These are phyloP conservation scores for Galerucella pusilla DNA, from an alignment of 2,888 invertebrate genomes.

Conservation along the genomic window DNA sequence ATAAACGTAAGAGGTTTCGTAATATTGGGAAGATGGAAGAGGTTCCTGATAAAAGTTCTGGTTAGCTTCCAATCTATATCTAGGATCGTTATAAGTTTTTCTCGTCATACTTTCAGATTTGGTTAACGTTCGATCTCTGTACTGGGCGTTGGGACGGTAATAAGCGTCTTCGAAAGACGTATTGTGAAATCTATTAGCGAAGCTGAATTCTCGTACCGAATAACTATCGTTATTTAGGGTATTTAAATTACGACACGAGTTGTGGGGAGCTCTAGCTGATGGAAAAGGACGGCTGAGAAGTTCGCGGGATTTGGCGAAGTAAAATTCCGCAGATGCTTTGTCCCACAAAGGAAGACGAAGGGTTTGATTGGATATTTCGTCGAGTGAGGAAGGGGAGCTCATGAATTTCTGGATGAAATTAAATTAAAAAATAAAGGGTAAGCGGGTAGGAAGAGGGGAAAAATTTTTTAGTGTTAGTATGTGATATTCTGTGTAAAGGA, in stretches of 20 bases:
- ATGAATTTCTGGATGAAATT: conserved; percentile 59
- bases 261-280: conserved; percentile 55
- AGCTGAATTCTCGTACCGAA: conserved; percentile 44
- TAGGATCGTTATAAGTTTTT: conserved; percentile 60
- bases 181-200: conserved; percentile 57
- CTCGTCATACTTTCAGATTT: conserved; percentile 64
- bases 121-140: conserved; percentile 62
- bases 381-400: conserved; percentile 68
- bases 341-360: conserved; percentile 76
- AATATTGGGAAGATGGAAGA: conserved; percentile 49
- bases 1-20: conserved; percentile 58
- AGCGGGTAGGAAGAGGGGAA: conserved; percentile 28
- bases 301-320: conserved; percentile 78
- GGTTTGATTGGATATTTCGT: conserved; percentile 63
- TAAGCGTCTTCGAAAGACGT: conserved; percentile 57
- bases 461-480: conserved; percentile 47
- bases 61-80: conserved; percentile 51
- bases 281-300: conserved; percentile 72
- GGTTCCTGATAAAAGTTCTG: conserved; percentile 52
- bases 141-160: conserved; percentile 50
- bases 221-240: conserved; percentile 47
- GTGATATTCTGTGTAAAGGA: conserved; percentile 29
- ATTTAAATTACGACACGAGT: conserved; percentile 61
- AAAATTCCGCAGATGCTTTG: conserved; percentile 79
- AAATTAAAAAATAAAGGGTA: conserved; percentile 45